A percentile compares a stretch with the other conserved stretches of the same genome.
These are phyloP conservation scores for Villa cingulata DNA, from an alignment of 2,888 invertebrate species.

Conservation along the genomic window DNA sequence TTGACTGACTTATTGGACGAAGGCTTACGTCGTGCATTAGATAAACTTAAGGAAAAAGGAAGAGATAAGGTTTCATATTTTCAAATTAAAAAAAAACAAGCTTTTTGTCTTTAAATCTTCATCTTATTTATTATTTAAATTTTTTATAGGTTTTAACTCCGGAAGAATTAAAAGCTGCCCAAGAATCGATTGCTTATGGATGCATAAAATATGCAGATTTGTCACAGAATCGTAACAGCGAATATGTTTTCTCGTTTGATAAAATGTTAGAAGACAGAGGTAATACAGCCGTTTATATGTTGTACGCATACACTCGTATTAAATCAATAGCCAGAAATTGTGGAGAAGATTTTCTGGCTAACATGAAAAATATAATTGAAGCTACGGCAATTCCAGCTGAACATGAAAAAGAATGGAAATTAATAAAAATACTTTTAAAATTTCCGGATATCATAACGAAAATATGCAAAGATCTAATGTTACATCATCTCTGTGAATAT, in stretches of 20 bases:
- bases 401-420: slow-evolving; percentile 89
- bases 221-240: slow-evolving; percentile 80
- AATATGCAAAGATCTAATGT: slow-evolving; percentile 64
- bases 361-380: slow-evolving; percentile 46
- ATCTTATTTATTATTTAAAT: slow-evolving; percentile 1
- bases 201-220: slow-evolving; percentile 98
- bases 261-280: slow-evolving; percentile 98
- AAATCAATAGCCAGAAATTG: slow-evolving; percentile 69
- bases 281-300: slow-evolving; percentile 93
- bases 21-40: slow-evolving; percentile 66
- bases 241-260: slow-evolving; percentile 96
- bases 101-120: not conserved
- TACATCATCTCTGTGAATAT: slow-evolving; percentile 88
- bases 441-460: slow-evolving; percentile 78
- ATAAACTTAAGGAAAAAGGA: slow-evolving; percentile 76
- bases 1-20: slow-evolving; percentile 81
- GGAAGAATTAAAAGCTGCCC: slow-evolving; percentile 69
- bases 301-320: slow-evolving; percentile 91
- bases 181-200: slow-evolving; percentile 89
- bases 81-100: no score
- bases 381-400: slow-evolving; percentile 51
- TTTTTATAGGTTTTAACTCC: slow-evolving; percentile 55
- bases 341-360: slow-evolving; percentile 42
- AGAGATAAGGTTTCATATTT: slow-evolving; percentile 75
- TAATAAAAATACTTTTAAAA: slow-evolving; percentile 72